Evolutionary conservation across 2,888 invertebrate genomes (phyloP), one percentile per base, ranked within the genome.

Genomic region (Amblyjoppa fuscipennis): DNA sequence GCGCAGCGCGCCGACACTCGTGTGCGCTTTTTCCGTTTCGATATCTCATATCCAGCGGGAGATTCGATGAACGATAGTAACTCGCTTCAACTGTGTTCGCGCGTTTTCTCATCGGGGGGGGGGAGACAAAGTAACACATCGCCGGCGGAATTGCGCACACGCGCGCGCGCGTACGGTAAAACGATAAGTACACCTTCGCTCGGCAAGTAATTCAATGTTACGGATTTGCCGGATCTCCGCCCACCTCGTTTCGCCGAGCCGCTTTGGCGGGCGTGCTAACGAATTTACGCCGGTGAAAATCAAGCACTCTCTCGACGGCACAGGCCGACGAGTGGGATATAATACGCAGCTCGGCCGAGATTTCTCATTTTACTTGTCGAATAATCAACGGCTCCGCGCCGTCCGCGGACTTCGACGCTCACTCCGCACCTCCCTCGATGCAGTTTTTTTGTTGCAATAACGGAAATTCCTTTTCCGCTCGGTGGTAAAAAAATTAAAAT

Each of bases 11-110:
- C 56, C 7, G 51, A 59, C 71, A 45, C 49, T 69, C 28, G 53
- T 28, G 56, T 61, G 31, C 51, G 20, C 38, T 38, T 68, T 56
- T 11, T 13, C 9, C 51, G 53, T 56, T 69, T 70, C 53, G 16
- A 69, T 56, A 16, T 38, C 59, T 45, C 38, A 16, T 9, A 16
- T 25, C 28, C 66, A 16, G 28, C 11, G 74, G 74, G 49, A 69
- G 56, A 74, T 59, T 81, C 74, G 56, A 68, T 34, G 69, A 49
- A 31, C 49, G 75, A 75, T 81, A 75, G 69, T 75, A 1, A 51
- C 20, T 3, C 28, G 61, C 20, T n/a, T 59, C 31, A 49, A 6
- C 1, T 53, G 16, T 9, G 41, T 9, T 11, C 38, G 45, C 16
- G 38, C 31, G 16, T 16, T 45, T 61, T 59, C 61, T 61, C 45